phyloP scores from a whole-genome alignment of 2,888 invertebrate species.

The Hylaea fasciaria region DNA sequence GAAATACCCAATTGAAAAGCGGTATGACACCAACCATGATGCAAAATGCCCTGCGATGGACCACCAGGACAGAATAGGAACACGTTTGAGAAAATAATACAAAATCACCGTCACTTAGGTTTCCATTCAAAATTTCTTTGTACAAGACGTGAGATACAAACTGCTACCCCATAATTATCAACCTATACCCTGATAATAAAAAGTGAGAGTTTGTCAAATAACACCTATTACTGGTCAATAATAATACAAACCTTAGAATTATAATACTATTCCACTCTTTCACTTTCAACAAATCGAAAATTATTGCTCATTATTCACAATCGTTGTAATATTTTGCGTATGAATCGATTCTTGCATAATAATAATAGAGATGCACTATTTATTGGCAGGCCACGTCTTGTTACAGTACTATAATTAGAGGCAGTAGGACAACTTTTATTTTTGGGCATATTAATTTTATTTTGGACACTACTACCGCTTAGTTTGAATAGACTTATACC shows the following conservation, averaged over 20 bases:
- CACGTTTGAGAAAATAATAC: no score
- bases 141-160: no score
- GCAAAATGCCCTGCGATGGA: no score
- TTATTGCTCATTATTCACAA: constrained; percentile 19
- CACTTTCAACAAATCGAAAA: constrained; percentile 21
- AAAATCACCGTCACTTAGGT: no score
- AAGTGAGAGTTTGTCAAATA: constrained; percentile 16
- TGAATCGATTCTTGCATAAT: constrained; percentile 18
- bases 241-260: background rate
- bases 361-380: constrained; percentile 22
- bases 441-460: no score
- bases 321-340: constrained; percentile 3
- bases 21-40: no score
- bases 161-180: background rate
- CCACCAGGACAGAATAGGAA: no score
- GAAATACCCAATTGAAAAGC: no score
- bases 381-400: constrained; percentile 16
- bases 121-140: no score
- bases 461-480: no score
- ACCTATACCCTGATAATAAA: background rate
- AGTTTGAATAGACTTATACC: no score
- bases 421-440: constrained; percentile 9
- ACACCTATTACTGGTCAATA: constrained; percentile 1
- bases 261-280: constrained; percentile 10
- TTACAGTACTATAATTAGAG: constrained; percentile 9